phyloP scores from a whole-genome alignment of 2,888 invertebrate genomes.

The Stegana nigrithorax region DNA sequence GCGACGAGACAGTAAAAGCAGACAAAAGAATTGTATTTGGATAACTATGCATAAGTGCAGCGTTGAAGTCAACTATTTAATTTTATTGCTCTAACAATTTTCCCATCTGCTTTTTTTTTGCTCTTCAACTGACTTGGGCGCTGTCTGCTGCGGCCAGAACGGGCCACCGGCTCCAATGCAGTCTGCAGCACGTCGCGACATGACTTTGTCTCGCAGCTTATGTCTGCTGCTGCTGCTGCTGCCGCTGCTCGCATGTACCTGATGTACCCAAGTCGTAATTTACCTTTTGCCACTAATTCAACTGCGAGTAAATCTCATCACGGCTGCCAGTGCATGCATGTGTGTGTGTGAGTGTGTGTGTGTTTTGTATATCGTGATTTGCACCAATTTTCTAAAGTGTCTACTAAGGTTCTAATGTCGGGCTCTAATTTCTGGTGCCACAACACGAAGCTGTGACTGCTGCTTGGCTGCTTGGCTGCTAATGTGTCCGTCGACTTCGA shows the following conservation, averaged over 20 bases:
- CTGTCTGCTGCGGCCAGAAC: too few relatives aligned
- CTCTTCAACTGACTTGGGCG: too few relatives aligned
- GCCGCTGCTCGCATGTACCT: background rate
- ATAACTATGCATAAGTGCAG: too few relatives aligned
- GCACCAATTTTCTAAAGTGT: constrained; percentile 61
- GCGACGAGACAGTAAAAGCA: constrained; percentile 4
- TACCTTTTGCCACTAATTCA: constrained; percentile 7
- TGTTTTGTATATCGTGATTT: constrained; percentile 16
- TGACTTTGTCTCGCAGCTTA: background rate
- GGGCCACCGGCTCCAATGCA: background rate
- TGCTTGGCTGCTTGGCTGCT: constrained; percentile 36
- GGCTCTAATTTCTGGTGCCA: constrained; percentile 38
- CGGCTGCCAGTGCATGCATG: too few relatives aligned
- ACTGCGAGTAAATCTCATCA: too few relatives aligned
- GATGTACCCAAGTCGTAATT: background rate
- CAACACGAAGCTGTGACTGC: constrained; percentile 24
- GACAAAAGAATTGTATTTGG: constrained; percentile 6
- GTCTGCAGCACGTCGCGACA: constrained; percentile 16
- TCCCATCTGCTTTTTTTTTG: background rate
- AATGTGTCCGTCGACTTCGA: constrained; percentile 6
- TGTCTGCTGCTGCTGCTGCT: background rate
- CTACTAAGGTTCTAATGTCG: constrained; percentile 59
- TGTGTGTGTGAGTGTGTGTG: too few relatives aligned
- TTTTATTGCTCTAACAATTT: too few relatives aligned
- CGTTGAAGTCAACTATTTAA: too few relatives aligned